These are phyloP conservation scores for Pantherophis guttatus DNA, from an alignment of 2,113 vertebrate species.

Conservation along the genomic window DNA sequence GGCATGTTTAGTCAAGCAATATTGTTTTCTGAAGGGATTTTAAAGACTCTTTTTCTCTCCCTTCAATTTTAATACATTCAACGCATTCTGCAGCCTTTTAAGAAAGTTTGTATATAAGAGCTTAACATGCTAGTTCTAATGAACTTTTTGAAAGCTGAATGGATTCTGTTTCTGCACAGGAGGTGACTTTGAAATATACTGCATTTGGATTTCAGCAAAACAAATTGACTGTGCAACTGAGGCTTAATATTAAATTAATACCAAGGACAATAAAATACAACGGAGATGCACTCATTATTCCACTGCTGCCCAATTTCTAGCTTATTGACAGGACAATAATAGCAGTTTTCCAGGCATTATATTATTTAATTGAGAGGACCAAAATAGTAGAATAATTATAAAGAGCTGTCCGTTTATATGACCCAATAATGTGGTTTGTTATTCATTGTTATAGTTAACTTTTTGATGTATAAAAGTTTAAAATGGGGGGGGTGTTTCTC, in stretches of 20 bases:
- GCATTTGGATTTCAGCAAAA: background rate
- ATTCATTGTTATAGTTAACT: background rate
- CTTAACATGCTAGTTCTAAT: background rate
- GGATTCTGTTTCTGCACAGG: background rate
- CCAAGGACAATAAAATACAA: background rate
- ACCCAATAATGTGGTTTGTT: background rate
- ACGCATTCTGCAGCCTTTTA: background rate
- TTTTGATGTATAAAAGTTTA: background rate
- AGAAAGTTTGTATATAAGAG: background rate
- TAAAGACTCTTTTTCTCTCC: background rate
- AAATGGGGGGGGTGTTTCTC: background rate
- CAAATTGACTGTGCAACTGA: background rate
- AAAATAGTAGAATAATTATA: background rate
- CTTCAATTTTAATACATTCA: background rate
- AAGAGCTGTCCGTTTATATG: background rate
- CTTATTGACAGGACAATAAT: background rate
- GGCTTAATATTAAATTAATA: conserved; percentile 16
- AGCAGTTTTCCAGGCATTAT: background rate
- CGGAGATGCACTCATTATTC: background rate
- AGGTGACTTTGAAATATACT: background rate
- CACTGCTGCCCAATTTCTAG: background rate
- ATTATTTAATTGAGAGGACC: background rate
- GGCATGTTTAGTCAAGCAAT: conserved; percentile 6
- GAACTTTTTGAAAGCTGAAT: background rate
- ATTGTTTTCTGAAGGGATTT: background rate